phyloP scores from a whole-genome alignment of 2,797 vertebrate genomes.

The Tokudaia muenninki region DNA sequence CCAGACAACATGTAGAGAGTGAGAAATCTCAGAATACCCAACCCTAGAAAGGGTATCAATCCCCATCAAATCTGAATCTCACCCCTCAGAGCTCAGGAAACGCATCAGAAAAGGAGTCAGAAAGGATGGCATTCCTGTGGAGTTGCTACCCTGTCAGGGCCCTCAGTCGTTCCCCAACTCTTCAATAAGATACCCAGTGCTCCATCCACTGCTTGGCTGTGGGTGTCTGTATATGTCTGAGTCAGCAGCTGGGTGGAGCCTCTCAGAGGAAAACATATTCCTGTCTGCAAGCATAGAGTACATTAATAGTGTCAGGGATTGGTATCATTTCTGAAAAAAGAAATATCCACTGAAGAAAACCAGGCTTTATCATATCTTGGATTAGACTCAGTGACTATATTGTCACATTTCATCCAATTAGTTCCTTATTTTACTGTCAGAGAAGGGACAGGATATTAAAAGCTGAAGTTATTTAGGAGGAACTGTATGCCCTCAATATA shows the following conservation, averaged over 20 bases:
- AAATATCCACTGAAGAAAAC: conserved; percentile 28
- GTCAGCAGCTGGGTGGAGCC: neutral
- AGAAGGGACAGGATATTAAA: conserved; percentile 13
- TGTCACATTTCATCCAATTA: neutral
- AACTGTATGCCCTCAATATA: neutral
- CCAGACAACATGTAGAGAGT: neutral
- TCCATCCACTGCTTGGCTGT: neutral
- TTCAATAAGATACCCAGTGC: neutral
- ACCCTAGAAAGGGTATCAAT: neutral
- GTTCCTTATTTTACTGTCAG: conserved; percentile 40
- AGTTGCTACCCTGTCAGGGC: neutral
- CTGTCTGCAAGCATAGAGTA: neutral
- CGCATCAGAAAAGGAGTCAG: no score
- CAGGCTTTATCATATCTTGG: conserved; percentile 49
- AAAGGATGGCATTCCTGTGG: neutral
- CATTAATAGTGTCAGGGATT: neutral
- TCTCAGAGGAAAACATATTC: neutral
- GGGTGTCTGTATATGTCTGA: neutral
- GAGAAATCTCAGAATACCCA: neutral
- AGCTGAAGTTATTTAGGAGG: conserved; percentile 28
- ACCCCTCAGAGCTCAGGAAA: neutral
- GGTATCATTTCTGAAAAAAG: conserved; percentile 25
- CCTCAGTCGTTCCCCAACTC: neutral
- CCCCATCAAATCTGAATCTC: neutral
- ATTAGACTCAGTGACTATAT: neutral